Percentiles rank a stretch among this genome's conserved stretches.
These are phyloP conservation scores for Melanotaenia duboulayi DNA, from an alignment of 2,113 vertebrate genomes.

Conservation along the genomic window DNA sequence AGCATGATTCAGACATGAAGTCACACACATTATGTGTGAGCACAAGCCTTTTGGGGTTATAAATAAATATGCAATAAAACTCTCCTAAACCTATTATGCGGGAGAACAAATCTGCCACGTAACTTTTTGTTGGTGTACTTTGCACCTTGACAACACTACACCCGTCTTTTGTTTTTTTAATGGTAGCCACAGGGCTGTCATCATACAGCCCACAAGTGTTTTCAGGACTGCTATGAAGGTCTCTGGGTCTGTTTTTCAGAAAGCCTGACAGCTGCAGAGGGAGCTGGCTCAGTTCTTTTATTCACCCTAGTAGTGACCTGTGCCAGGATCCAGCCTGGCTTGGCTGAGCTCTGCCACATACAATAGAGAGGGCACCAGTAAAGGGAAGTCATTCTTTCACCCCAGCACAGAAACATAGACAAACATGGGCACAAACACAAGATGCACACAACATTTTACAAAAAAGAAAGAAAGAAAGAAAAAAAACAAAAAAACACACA, in stretches of 20 bases:
- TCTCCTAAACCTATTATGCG: slow-evolving; percentile 28
- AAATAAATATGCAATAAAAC: not conserved
- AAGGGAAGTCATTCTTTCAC: slow-evolving; percentile 39
- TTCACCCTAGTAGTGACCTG: slow-evolving; percentile 54
- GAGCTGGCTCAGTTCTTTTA: slow-evolving; percentile 60
- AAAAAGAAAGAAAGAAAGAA: not conserved
- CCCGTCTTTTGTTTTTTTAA: slow-evolving; percentile 52
- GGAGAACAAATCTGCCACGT: slow-evolving; percentile 36
- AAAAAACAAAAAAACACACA: not conserved
- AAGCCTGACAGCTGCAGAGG: slow-evolving; percentile 70
- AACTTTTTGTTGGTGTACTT: slow-evolving; percentile 46
- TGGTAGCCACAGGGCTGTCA: slow-evolving; percentile 5
- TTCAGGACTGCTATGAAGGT: slow-evolving; percentile 29
- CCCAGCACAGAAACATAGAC: slow-evolving; percentile 41
- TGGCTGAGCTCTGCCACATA: slow-evolving; percentile 62
- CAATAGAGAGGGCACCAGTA: slow-evolving; percentile 50
- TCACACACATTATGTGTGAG: too few relatives aligned
- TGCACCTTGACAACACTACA: slow-evolving; percentile 33
- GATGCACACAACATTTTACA: slow-evolving; percentile 15
- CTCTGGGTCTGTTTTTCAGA: slow-evolving; percentile 57
- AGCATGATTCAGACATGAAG: too few relatives aligned
- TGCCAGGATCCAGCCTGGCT: slow-evolving; percentile 65
- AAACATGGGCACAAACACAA: slow-evolving; percentile 43
- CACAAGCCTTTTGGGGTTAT: not conserved
- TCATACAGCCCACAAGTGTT: not conserved